Evolutionary conservation across 2,113 vertebrate genomes (phyloP), one percentile per base, ranked within the genome.

Genomic region (Epinephelus fuscoguttatus): DNA sequence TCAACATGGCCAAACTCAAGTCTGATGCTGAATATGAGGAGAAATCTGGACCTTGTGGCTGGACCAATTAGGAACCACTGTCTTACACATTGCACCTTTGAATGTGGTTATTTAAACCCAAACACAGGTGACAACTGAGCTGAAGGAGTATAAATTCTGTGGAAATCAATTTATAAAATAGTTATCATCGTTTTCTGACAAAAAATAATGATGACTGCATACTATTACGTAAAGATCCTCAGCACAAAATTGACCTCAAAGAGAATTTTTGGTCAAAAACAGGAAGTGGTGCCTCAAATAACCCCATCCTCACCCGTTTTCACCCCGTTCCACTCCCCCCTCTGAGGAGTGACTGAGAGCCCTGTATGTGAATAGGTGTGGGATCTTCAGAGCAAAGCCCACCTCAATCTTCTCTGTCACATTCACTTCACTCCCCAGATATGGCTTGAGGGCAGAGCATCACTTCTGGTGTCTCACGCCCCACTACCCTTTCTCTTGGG

Each of bases 341-440:
- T 6, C 19, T 10, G 11, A 84, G 25, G 30, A 63, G n/a, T 50
- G 57, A 75, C 30, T 71, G 62, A 82, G 45, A 42, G 42, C 78
- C 25, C 62, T 73, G 50, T 71, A 61, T 57, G 53, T 70, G 78
- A 84, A 37, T 63, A 74, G 52, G 23, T 14, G 59, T 62, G 17
- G 57, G 30, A 84, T 88, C 77, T 78, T 13, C 12, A 27, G 4
- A 52, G 25, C 12, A 82, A 69, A 70, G 45, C 70, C 74, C 50
- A 70, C 50, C 61, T 88, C 84, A 83, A 80, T 91, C 82, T 89
- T 75, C n/a, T 70, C 71, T 85, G 81, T 86, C 84, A 88, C 75
- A 85, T 87, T 85, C 83, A 66, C 63, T 88, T 86, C 81, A 69
- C 70, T 87, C 68, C 40, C 53, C 21, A 42, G 45, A 85, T 78